Base-by-base conservation (phyloP, 2,888 invertebrate species). In the Cephus rjabovi region DNA sequence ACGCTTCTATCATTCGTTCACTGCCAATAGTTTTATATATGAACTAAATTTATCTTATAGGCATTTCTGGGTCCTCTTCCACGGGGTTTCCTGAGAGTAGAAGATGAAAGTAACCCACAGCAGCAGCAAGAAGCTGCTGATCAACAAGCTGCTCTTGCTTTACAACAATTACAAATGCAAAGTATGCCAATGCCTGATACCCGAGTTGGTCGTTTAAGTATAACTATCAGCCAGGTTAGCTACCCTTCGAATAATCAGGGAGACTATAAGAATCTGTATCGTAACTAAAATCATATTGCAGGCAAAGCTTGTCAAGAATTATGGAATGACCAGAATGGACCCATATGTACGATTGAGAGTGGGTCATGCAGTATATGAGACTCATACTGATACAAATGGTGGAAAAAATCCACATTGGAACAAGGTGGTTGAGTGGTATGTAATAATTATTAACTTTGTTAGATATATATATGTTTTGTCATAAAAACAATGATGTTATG, bases 351-450 rank as follows among this genome's bases (percentile, higher is more conserved):
- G 99, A 79, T 92, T 99, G 78, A 94, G 98, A 83, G 95, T 99
- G 34, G 99, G 98, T 0, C 98, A 98, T 92, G 96, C 96, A 86
- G 96, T 98, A 79, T 98, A 98, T 92, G 99, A 99, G 93, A 99
- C 98, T 0, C 98, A 97, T 87, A 98, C 98, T 1, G 97, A 97
- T 90, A 95, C 96, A 80, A 98, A 97, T 92, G 99, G 98, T 56
- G 98, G 98, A 34, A 98, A 98, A 92, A 97, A 96, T 87, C 99
- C 99, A 4, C 94, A 96, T 81, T 99, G 99, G 99, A 98, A 98
- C 92, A 98, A 98, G 93, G 96, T 97, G 76, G 96, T 99, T 84
- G 97, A 97, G 89, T 97, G 97, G 96, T 97, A 92, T 92, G 56
- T 23, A 56, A 56, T 15, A 56, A 56, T 56, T 23, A 56, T 23